A percentile compares a stretch with the other conserved stretches of the same genome.
phyloP scores from a whole-genome alignment of 2,113 vertebrate genomes.

The Zingel zingel region DNA sequence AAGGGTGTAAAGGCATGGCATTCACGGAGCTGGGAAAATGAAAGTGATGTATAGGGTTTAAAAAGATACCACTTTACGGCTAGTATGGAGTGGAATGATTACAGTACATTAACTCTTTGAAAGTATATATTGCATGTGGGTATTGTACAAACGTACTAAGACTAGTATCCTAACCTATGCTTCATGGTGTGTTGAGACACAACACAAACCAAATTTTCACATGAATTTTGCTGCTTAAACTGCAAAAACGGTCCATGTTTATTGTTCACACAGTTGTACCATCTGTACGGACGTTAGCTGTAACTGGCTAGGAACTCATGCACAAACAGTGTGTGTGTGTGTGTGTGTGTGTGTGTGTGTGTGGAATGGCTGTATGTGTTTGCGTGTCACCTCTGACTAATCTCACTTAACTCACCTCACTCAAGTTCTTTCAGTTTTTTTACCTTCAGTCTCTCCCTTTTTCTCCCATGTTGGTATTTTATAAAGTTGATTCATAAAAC shows the following conservation, averaged over 20 bases:
- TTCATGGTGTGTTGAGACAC: not conserved
- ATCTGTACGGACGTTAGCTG: not conserved
- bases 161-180: not conserved
- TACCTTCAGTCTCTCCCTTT: not conserved
- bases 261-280: not conserved
- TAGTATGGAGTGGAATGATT: not conserved
- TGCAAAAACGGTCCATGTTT: not conserved
- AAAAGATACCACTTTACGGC: not conserved
- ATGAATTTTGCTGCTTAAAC: not conserved
- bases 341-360: not conserved
- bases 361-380: not conserved
- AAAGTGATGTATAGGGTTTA: not conserved
- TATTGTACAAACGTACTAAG: not conserved
- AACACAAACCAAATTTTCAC: not conserved
- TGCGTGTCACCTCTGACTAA: not conserved
- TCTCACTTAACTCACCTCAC: not conserved
- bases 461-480: not conserved
- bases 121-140: not conserved
- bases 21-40: not conserved
- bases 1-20: not conserved
- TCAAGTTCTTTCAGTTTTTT: not conserved
- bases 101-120: not conserved
- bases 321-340: conserved; percentile 1
- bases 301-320: not conserved
- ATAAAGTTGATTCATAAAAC: not conserved